Evolutionary conservation across 2,797 vertebrate genomes (phyloP).

Genomic region (Gallirallus australis): DNA sequence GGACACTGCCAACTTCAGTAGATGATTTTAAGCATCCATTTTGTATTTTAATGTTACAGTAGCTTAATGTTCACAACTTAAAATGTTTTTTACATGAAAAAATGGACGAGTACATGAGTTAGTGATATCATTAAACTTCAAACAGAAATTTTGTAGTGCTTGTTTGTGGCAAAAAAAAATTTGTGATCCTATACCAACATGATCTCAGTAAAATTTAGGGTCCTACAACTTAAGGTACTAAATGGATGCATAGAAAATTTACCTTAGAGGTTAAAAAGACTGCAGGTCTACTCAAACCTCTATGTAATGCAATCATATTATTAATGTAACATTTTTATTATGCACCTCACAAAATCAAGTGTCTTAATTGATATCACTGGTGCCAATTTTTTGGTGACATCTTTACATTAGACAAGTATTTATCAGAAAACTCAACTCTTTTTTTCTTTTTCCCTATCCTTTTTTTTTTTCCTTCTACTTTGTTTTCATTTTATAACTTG

Average conservation of each 20-base stretch:
- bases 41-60: background rate
- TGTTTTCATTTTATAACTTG: background rate
- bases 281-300: background rate
- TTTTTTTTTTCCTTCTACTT: background rate
- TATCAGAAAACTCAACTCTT: background rate
- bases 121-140: constrained; percentile 78
- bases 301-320: background rate
- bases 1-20: background rate
- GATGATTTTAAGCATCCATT: background rate
- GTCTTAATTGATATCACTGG: background rate
- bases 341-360: background rate
- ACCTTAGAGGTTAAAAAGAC: background rate
- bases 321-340: background rate
- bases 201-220: background rate
- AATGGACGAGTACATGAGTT: constrained; percentile 86
- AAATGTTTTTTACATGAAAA: constrained; percentile 78
- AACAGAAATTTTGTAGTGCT: background rate
- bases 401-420: background rate
- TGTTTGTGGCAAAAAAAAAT: background rate
- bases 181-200: background rate
- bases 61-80: too few relatives aligned
- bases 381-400: background rate
- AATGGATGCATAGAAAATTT: background rate
- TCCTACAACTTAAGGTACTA: background rate
- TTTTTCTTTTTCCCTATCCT: background rate